Base-by-base conservation (phyloP, 2,888 invertebrate species). In the Amphimallon solstitiale region DNA sequence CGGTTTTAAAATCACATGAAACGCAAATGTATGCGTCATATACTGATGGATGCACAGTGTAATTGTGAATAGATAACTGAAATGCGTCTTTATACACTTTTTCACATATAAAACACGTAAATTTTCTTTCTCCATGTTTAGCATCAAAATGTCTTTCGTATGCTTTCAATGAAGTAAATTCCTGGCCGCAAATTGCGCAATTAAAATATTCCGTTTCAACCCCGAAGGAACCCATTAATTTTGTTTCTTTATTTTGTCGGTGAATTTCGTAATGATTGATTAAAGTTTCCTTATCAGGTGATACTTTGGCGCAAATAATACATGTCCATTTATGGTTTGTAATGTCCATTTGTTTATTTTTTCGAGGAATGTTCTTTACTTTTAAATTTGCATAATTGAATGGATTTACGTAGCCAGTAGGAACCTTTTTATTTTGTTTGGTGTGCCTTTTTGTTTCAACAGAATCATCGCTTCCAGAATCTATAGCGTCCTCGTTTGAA, bases 101-200 rank as follows among this genome's bases (percentile, higher is more conserved):
- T 1, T 84, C 83, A 79, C 89, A 89, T 71, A 86, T 80, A 66
- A 79, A 82, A 77, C 89, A 89, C 64, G 80, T 82, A 81, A 87
- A 88, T 0, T 88, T 88, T 70, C 86, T 82, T 71, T 87, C 86
- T 34, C 88, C 88, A 21, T 76, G 73, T 29, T 72, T 68, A 6
- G 70, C 70, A 63, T 78, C 78, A 1, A 77, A 72, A 61, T 80
- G 80, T 21, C 74, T 75, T 51, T 78, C 77, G 37, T 76, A 76
- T 9, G 74, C 73, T 49, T 72, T 73, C 23, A 75, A 54, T 1
- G 76, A 76, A 0, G 75, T 76, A 45, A 76, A 76, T 60, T 76
- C 76, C 14, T 72, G 72, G 2, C 72, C 62, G 59, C 76, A 76
- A 1, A 75, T 73, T 0, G 75, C 73, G 60, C 76, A 76, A 37